Base-by-base conservation (phyloP, 2,888 invertebrate species). In the Ariolimax columbianus region DNA sequence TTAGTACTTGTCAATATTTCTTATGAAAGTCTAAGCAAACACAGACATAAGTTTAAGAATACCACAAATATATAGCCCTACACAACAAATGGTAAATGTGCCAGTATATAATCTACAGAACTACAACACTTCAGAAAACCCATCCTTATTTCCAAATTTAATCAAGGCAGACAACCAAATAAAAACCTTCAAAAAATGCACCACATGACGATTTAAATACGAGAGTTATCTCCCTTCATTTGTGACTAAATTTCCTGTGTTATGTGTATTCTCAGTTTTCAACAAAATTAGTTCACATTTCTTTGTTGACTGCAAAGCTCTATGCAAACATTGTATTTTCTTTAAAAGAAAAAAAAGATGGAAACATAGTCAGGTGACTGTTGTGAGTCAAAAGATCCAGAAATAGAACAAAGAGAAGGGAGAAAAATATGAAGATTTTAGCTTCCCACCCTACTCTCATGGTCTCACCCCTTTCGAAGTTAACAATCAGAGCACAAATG, bases 131-230 rank as follows among this genome's bases (percentile, higher is more conserved):
- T 6, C 47, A 63, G 6, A 2, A 63, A 63, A n/a, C n/a, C 3
- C 59, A 63, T 4, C n/a, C 26, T 2, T n/a, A 63, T 63, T 55
- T 11, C 6, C 55, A 23, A 55, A 14, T 19, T 63, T 4, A n/a
- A 63, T 63, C 59, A 75, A 51, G 75, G 51, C 47, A 75, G 75
- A 75, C 75, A 75, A 75, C 75, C 75, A 73, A 73, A 73, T 9
- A 73, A 73, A 47, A 26, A 23, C 1, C 43, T 43, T n/a, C n/a
- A 51, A 19, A 19, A n/a, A 30, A 73, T 23, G 55, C 6, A 7
- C 3, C 19, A 63, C 59, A 63, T 40, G 26, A 4, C 26, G 7
- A 51, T 47, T 19, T 17, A 33, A 47, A 75, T 33, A 33, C 4
- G 51, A 75, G 75, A 75, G 75, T 75, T 75, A 75, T 33, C 33